Conservation (phyloP, 1,140 invertebrate species). For the Heliconius nattereri region DNA sequence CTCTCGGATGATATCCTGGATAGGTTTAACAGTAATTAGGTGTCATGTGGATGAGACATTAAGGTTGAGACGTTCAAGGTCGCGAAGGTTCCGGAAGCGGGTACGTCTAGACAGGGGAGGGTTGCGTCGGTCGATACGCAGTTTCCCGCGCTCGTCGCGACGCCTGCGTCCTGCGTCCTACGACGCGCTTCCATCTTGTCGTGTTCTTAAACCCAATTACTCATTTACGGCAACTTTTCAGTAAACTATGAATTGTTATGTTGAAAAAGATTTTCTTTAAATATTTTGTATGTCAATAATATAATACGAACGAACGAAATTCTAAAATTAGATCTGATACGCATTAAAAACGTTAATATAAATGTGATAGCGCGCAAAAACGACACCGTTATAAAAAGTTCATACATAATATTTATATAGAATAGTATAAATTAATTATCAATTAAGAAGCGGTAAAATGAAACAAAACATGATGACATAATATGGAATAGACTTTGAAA, state of each 20-base stretch:
- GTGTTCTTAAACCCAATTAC: conserved; percentile 55
- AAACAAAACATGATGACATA: conserved; percentile 14
- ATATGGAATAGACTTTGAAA: conserved; percentile 19
- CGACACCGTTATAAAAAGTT: background rate
- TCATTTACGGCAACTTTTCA: conserved; percentile 32
- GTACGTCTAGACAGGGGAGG: conserved; percentile 74
- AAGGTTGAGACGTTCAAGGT: conserved; percentile 79
- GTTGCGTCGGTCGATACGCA: conserved; percentile 75
- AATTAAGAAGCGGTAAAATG: conserved; percentile 12
- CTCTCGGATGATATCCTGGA: background rate
- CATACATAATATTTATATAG: background rate
- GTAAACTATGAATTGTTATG: background rate
- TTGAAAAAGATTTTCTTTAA: background rate
- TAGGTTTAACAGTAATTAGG: conserved; percentile 18
- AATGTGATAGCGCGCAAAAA: background rate
- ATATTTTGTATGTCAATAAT: background rate
- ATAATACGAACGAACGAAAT: background rate
- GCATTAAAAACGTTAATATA: background rate
- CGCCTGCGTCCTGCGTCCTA: conserved; percentile 76
- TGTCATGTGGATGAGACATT: conserved; percentile 56
- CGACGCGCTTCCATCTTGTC: conserved; percentile 56
- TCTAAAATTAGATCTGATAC: background rate
- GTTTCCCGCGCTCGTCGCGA: conserved; percentile 73
- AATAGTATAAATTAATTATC: conserved; percentile 16
- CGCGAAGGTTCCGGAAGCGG: conserved; percentile 78